Conservation (phyloP, 1,140 invertebrate species). For the Liolophura sinensis region DNA sequence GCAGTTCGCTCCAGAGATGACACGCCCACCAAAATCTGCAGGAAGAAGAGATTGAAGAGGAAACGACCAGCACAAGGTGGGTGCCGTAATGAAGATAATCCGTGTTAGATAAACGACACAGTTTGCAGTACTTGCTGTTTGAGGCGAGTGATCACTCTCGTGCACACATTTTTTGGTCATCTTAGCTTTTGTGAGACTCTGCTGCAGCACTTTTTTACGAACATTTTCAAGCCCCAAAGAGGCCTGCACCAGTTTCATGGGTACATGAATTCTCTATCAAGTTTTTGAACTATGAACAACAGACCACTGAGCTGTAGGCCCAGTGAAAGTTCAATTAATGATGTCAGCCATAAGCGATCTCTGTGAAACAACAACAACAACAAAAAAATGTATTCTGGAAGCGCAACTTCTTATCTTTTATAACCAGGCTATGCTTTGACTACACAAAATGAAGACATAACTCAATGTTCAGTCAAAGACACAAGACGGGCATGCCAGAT, state of each 20-base stretch:
- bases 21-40: slow-evolving; percentile 73
- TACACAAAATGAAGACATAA: too few species aligned
- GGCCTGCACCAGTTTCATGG: not conserved
- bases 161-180: not conserved
- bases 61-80: slow-evolving; percentile 68
- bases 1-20: slow-evolving; percentile 58
- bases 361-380: too few species aligned
- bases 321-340: too few species aligned
- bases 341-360: too few species aligned
- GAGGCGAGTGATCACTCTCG: not conserved
- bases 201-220: not conserved
- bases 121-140: not conserved
- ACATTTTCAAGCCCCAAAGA: not conserved
- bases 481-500: too few species aligned
- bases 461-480: too few species aligned
- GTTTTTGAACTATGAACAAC: too few species aligned
- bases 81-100: not conserved
- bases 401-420: too few species aligned
- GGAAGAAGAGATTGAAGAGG: slow-evolving; percentile 83
- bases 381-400: too few species aligned
- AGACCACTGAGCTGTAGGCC: too few species aligned
- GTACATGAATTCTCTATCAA: too few species aligned
- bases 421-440: too few species aligned
- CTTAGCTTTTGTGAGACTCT: not conserved
- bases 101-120: not conserved